phyloP scores from a whole-genome alignment of 2,888 invertebrate genomes.

The Philereme vetulata region DNA sequence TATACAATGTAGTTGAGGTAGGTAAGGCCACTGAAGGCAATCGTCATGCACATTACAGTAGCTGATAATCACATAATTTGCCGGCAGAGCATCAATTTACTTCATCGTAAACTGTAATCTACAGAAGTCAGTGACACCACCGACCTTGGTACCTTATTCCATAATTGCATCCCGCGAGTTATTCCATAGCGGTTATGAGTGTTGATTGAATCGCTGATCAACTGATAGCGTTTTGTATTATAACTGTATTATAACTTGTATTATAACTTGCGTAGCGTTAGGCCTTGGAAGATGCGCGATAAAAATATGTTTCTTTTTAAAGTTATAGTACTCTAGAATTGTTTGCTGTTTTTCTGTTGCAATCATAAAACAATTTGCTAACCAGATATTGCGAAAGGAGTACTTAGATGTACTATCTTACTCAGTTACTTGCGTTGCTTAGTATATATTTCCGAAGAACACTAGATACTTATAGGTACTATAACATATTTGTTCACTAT shows the following conservation, averaged over 20 bases:
- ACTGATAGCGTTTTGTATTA: conserved; percentile 40
- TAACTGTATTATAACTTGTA: conserved; percentile 39
- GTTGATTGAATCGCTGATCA: conserved; percentile 48
- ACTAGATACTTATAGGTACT: no score
- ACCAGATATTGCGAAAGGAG: conserved; percentile 3
- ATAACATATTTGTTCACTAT: no score
- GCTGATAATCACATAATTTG: conserved; percentile 13
- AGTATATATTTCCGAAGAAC: no score
- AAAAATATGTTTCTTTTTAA: conserved; percentile 20
- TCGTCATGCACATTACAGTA: conserved; percentile 10
- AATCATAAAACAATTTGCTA: conserved; percentile 22
- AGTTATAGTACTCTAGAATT: conserved; percentile 11
- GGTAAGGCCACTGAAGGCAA: background rate
- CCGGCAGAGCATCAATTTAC: conserved; percentile 11
- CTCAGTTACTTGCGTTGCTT: no score
- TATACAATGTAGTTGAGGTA: no score
- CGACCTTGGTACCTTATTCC: conserved; percentile 64
- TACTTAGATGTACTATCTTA: background rate
- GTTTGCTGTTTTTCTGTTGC: conserved; percentile 10
- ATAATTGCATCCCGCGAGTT: conserved; percentile 65
- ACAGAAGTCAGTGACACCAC: conserved; percentile 43
- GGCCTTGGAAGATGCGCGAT: conserved; percentile 32
- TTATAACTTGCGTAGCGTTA: no score
- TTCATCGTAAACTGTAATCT: conserved; percentile 2
- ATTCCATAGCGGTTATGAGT: conserved; percentile 45